Evolutionary conservation across 2,113 vertebrate species (phyloP).

Genomic region (Trichomycterus rosablanca): DNA sequence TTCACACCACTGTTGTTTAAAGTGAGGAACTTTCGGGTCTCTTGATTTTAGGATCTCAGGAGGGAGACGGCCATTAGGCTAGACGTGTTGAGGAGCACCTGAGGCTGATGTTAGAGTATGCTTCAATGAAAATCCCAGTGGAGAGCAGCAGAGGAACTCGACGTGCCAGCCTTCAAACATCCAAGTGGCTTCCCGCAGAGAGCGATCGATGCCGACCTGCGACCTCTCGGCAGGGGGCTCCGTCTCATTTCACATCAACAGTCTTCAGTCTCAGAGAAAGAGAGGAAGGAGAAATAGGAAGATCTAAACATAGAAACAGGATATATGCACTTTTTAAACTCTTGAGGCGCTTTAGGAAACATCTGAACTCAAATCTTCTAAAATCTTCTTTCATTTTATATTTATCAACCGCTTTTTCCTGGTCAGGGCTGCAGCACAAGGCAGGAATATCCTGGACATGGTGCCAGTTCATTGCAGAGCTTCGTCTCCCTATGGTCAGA

Average conservation of each 20-base stretch:
- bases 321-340: background rate
- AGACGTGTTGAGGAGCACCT: conserved; percentile 10
- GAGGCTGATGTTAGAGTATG: background rate
- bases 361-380: no score
- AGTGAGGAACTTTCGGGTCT: background rate
- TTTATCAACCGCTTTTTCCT: no score
- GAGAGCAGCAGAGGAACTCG: background rate
- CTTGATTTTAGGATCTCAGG: background rate
- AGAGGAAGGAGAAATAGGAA: background rate
- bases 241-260: background rate
- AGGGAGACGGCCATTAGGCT: conserved; percentile 14
- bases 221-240: conserved; percentile 13
- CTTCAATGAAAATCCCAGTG: conserved; percentile 6
- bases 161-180: conserved; percentile 20
- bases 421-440: no score
- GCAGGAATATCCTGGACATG: no score
- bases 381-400: no score
- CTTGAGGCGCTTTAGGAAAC: no score
- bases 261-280: background rate
- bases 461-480: no score
- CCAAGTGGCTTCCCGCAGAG: conserved; percentile 26
- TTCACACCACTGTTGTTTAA: no score
- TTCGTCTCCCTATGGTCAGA: no score
- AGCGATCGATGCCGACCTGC: conserved; percentile 12
- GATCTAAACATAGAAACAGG: conserved; percentile 8